A percentile compares a stretch with the other conserved stretches of the same genome.
Conservation (phyloP, 2,888 invertebrate species). For the Mythimna albipuncta region DNA sequence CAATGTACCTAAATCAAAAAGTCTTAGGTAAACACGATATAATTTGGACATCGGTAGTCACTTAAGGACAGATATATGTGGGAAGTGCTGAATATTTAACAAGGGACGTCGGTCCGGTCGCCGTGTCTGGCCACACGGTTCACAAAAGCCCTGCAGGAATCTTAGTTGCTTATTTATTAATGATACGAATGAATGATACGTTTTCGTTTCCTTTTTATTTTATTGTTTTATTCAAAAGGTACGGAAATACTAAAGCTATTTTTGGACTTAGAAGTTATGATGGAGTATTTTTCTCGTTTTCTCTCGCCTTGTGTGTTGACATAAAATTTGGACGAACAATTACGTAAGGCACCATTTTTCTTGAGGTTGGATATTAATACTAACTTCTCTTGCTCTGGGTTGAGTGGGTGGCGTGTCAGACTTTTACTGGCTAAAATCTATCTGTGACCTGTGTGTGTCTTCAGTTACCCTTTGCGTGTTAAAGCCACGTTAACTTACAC, state of each 20-base stretch:
- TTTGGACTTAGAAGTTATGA: slow-evolving; percentile 51
- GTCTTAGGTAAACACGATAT: slow-evolving; percentile 43
- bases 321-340: slow-evolving; percentile 15
- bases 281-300: slow-evolving; percentile 28
- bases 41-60: slow-evolving; percentile 57
- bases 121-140: slow-evolving; percentile 47
- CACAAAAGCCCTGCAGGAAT: slow-evolving; percentile 54
- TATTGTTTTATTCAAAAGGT: slow-evolving; percentile 64
- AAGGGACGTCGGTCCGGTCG: slow-evolving; percentile 30
- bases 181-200: slow-evolving; percentile 55
- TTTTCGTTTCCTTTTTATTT: slow-evolving; percentile 61
- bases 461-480: no score
- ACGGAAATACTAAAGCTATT: slow-evolving; percentile 50
- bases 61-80: slow-evolving; percentile 61
- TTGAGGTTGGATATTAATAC: no score
- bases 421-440: no score
- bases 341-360: neutral
- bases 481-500: no score
- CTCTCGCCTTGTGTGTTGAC: slow-evolving; percentile 1
- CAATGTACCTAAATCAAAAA: slow-evolving; percentile 50
- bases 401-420: no score
- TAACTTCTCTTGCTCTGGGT: no score
- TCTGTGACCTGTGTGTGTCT: no score
- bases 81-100: slow-evolving; percentile 65
- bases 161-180: slow-evolving; percentile 65